Evolutionary conservation across 2,113 vertebrate genomes (phyloP).

Genomic region (Henicopernis longicauda): DNA sequence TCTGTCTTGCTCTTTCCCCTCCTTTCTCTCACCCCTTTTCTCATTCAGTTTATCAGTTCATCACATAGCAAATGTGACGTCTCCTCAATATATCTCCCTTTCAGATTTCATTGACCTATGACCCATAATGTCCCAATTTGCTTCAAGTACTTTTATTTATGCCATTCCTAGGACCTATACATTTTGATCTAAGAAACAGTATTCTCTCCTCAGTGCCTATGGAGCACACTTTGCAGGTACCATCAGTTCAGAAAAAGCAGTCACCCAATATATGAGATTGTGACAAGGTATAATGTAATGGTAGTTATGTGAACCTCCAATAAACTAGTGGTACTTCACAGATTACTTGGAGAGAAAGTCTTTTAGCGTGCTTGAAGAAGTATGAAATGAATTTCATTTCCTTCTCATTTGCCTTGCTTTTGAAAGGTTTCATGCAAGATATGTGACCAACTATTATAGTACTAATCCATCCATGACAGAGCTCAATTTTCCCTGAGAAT

Average conservation of each 20-base stretch:
- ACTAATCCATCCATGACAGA: constrained; percentile 99
- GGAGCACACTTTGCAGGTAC: constrained; percentile 67
- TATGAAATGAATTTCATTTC: constrained; percentile 99
- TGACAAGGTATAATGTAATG: constrained; percentile 85
- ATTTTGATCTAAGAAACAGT: constrained; percentile 64
- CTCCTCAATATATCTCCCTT: constrained; percentile 27
- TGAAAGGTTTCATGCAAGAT: constrained; percentile 94
- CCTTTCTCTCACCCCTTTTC: not conserved
- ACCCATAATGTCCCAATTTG: constrained; percentile 65
- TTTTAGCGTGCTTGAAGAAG: constrained; percentile 93
- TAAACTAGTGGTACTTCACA: constrained; percentile 84
- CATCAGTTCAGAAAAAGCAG: constrained; percentile 78
- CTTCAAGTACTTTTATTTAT: constrained; percentile 70
- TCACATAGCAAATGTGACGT: constrained; percentile 25
- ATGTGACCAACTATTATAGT: constrained; percentile 97
- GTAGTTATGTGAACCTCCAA: constrained; percentile 83
- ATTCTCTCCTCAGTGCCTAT: constrained; percentile 56
- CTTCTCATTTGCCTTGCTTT: constrained; percentile 92
- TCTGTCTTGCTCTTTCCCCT: not conserved
- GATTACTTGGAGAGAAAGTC: constrained; percentile 85
- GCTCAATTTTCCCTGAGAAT: constrained; percentile 98
- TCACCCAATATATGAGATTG: constrained; percentile 81
- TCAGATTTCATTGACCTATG: constrained; percentile 68
- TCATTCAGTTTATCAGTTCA: constrained; percentile 30
- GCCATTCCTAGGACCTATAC: constrained; percentile 45